These are phyloP conservation scores for Phrynocephalus versicolor DNA, from an alignment of 2,113 vertebrate species.

Conservation along the genomic window DNA sequence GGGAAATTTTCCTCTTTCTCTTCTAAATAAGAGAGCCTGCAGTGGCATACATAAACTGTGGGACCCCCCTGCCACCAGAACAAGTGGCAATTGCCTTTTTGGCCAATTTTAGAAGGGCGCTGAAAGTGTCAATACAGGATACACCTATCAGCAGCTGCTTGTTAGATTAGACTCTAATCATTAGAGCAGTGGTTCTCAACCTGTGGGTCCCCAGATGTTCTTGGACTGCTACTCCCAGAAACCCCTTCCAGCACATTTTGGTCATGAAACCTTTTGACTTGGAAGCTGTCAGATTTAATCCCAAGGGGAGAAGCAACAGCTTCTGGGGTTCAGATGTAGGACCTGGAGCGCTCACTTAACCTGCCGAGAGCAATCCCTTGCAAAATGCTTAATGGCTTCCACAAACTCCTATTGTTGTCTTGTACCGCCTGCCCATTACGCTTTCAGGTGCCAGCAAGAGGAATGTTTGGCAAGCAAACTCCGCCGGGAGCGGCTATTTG, in stretches of 20 bases:
- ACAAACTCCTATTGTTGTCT: background rate
- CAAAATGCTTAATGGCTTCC: background rate
- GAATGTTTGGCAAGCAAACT: constrained; percentile 23
- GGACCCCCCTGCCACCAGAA: background rate
- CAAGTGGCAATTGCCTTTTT: background rate
- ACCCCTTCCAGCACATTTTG: too few relatives aligned
- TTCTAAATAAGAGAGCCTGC: background rate
- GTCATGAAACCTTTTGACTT: background rate
- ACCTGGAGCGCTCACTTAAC: background rate
- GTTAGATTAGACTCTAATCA: too few relatives aligned
- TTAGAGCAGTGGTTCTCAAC: too few relatives aligned
- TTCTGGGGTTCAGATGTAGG: too few relatives aligned
- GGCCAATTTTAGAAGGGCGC: background rate
- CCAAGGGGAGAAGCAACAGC: too few relatives aligned
- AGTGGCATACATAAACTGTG: background rate
- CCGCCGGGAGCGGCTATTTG: constrained; percentile 6
- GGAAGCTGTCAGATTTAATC: background rate
- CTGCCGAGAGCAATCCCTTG: background rate
- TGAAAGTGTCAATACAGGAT: background rate
- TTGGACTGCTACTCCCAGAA: too few relatives aligned
- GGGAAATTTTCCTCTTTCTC: too few relatives aligned
- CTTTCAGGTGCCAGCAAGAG: constrained; percentile 3
- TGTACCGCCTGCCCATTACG: background rate
- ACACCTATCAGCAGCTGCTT: too few relatives aligned
- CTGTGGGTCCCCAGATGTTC: too few relatives aligned